A percentile compares a stretch with the other conserved stretches of the same genome.
Conservation (phyloP, 2,797 vertebrate species). For the Pseudochirops corinnae region DNA sequence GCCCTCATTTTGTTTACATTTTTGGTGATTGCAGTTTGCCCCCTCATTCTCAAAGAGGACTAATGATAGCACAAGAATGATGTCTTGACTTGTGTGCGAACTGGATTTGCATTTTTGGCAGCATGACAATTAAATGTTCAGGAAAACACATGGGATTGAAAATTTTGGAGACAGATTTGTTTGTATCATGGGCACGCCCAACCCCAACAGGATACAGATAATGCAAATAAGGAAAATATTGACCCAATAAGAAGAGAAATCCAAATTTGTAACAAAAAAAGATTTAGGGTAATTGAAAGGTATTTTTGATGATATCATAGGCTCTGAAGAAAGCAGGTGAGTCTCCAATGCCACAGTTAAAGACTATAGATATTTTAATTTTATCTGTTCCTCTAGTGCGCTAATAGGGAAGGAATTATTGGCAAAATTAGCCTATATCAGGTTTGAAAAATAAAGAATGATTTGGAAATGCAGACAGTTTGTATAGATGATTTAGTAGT, state of each 20-base stretch:
- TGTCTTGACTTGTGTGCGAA: neutral
- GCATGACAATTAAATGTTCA: neutral
- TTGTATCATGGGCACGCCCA: neutral
- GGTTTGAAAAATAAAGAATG: neutral
- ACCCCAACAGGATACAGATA: slow-evolving; percentile 7
- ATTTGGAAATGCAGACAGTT: neutral
- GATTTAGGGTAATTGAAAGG: slow-evolving; percentile 15
- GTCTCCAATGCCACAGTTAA: neutral
- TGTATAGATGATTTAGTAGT: neutral
- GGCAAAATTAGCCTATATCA: neutral
- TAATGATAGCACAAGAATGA: neutral
- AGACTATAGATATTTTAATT: neutral
- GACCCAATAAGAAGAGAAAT: slow-evolving; percentile 1
- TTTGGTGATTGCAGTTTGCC: neutral
- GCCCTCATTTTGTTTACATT: slow-evolving; percentile 18
- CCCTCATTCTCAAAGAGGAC: neutral
- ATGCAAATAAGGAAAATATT: slow-evolving; percentile 29
- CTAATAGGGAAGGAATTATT: neutral
- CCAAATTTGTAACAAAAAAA: neutral
- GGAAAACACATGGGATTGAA: neutral
- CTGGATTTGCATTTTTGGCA: neutral
- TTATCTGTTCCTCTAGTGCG: neutral
- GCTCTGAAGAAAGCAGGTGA: slow-evolving; percentile 1
- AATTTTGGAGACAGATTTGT: slow-evolving; percentile 19
- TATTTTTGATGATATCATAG: neutral